These are phyloP conservation scores for Diarsia rubi DNA, from an alignment of 2,888 invertebrate genomes.

Conservation along the genomic window DNA sequence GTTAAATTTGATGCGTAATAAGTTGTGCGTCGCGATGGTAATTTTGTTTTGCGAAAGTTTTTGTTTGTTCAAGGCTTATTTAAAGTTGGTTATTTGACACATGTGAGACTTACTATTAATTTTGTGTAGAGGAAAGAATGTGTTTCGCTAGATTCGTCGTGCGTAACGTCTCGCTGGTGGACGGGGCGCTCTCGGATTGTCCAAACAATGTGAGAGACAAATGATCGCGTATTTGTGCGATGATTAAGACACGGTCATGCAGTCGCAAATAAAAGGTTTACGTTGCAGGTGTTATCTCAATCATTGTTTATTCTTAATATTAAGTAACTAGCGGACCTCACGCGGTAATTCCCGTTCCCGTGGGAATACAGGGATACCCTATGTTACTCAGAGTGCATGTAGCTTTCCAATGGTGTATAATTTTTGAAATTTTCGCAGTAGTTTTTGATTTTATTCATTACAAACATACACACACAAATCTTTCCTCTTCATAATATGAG, in stretches of 20 bases:
- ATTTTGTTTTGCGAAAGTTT: constrained; percentile 51
- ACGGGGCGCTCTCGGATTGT: background rate
- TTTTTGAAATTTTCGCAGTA: too few species aligned
- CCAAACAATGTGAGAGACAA: background rate
- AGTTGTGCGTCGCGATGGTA: constrained; percentile 39
- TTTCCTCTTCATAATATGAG: too few species aligned
- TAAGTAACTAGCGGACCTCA: too few species aligned
- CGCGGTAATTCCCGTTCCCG: too few species aligned
- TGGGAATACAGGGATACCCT: too few species aligned
- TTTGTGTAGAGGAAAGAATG: background rate
- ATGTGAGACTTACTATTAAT: constrained; percentile 3
- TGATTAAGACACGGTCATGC: background rate
- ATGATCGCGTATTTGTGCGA: background rate
- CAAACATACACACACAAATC: too few species aligned
- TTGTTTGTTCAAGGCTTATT: constrained; percentile 26
- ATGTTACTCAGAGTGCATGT: too few species aligned
- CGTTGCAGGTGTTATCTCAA: background rate
- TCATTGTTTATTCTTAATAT: background rate
- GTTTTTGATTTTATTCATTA: too few species aligned
- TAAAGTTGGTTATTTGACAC: constrained; percentile 21
- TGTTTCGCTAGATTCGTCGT: background rate
- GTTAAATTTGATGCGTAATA: constrained; percentile 56
- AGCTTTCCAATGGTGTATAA: too few species aligned
- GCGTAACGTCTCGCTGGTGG: fast-evolving
- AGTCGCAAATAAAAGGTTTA: background rate